phyloP scores from a whole-genome alignment of 35 echinoderm and acorn worm species.

The Amphiura filiformis region DNA sequence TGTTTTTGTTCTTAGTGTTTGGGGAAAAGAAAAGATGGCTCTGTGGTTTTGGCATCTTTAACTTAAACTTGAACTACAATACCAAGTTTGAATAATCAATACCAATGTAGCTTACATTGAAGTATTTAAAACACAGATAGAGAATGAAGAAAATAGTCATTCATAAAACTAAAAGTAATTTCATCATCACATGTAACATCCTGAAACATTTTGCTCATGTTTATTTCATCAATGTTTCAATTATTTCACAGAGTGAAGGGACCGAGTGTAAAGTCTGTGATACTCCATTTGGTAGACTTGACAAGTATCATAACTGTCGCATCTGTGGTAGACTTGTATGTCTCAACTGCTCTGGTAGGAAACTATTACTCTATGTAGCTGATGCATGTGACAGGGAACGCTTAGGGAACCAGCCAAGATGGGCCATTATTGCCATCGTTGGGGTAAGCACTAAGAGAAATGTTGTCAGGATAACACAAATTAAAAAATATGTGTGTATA shows the following conservation, averaged over 20 bases:
- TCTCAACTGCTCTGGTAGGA: conserved; percentile 19
- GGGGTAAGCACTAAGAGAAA: conserved; percentile 43
- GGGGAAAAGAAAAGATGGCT: no score
- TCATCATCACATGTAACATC: background rate
- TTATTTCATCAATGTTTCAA: no score
- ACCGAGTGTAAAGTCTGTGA: conserved; percentile 41
- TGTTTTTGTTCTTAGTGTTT: no score
- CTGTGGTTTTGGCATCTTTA: no score
- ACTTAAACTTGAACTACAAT: no score
- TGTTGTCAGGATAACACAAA: background rate
- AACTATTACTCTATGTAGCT: conserved; percentile 49
- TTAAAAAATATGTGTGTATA: background rate
- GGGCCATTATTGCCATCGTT: conserved; percentile 57
- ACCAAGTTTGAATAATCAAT: no score
- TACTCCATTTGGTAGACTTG: conserved; percentile 11
- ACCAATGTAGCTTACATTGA: no score
- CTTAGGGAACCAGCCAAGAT: conserved; percentile 25
- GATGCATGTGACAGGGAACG: conserved; percentile 35
- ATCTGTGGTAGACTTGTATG: conserved; percentile 69
- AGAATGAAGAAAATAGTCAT: background rate
- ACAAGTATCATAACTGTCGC: conserved; percentile 45
- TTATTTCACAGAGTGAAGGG: conserved; percentile 14
- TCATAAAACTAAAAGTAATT: background rate
- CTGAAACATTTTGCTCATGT: background rate
- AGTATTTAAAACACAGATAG: background rate